Conservation (phyloP, 2,797 vertebrate species). For the Sardinella longiceps region DNA sequence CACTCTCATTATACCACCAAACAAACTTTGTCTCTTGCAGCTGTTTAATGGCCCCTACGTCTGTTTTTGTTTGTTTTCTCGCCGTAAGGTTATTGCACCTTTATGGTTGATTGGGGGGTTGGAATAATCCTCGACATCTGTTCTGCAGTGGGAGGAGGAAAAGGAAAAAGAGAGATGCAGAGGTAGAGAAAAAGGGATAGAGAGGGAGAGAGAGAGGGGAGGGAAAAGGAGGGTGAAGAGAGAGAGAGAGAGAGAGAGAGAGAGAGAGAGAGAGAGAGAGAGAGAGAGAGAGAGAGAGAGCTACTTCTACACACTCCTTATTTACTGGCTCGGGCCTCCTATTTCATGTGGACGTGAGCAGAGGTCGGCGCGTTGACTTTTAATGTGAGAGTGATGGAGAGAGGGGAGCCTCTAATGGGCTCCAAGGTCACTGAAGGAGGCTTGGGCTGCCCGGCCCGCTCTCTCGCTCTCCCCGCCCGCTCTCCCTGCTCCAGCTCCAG, state of each 20-base stretch:
- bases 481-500: too few species aligned
- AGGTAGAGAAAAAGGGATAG: constrained; percentile 52
- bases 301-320: constrained; percentile 51
- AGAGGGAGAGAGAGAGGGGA: background rate
- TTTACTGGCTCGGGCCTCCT: constrained; percentile 65
- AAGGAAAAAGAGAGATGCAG: constrained; percentile 26
- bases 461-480: background rate
- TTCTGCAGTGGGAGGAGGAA: constrained; percentile 66
- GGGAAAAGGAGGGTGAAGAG: background rate
- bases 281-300: constrained; percentile 55
- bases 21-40: constrained; percentile 80
- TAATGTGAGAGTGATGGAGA: constrained; percentile 70
- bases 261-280: background rate
- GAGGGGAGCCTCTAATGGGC: constrained; percentile 64
- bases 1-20: constrained; percentile 74
- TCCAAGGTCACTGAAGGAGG: constrained; percentile 69
- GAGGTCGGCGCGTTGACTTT: constrained; percentile 64
- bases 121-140: constrained; percentile 83
- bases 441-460: constrained; percentile 32
- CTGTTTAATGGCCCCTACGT: constrained; percentile 78
- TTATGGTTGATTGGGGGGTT: constrained; percentile 82
- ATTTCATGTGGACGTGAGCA: constrained; percentile 61
- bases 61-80: constrained; percentile 84
- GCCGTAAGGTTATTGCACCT: constrained; percentile 84
- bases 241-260: background rate